Percentiles rank a stretch among this genome's conserved stretches.
Evolutionary conservation across 1,140 invertebrate species (phyloP).

Genomic region (Drosophila kikkawai): DNA sequence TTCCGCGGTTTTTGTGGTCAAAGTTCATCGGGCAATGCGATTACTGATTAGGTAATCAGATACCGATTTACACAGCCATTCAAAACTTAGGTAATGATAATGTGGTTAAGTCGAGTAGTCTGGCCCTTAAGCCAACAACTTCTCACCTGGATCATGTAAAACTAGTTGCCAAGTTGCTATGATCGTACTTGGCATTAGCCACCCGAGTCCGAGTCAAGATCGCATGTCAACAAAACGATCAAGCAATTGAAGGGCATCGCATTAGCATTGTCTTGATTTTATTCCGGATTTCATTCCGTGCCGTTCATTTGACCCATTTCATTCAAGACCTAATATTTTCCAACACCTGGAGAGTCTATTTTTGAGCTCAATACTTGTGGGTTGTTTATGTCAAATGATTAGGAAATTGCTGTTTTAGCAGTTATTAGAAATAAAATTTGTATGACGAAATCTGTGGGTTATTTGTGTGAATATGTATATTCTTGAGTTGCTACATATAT

Average conservation of each 20-base stretch:
- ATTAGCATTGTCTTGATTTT: background rate
- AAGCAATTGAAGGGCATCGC: constrained; percentile 1
- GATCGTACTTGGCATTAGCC: constrained; percentile 17
- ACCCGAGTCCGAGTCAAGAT: constrained; percentile 26
- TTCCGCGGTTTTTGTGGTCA: constrained; percentile 36
- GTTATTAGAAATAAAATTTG: constrained; percentile 16
- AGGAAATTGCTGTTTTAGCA: constrained; percentile 43
- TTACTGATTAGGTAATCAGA: constrained; percentile 46
- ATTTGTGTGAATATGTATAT: constrained; percentile 17
- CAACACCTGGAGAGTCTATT: constrained; percentile 12
- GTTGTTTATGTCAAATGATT: constrained; percentile 50
- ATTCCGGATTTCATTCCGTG: background rate
- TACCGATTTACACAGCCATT: constrained; percentile 50
- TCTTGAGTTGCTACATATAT: constrained; percentile 7
- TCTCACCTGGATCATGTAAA: constrained; percentile 32
- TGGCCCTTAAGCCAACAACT: constrained; percentile 1
- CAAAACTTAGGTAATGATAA: constrained; percentile 8
- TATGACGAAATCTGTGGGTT: constrained; percentile 54
- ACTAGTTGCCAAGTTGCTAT: constrained; percentile 25
- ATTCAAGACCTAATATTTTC: background rate
- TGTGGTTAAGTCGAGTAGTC: constrained; percentile 12
- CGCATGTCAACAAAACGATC: constrained; percentile 22
- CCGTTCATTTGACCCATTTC: background rate
- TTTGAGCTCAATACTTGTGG: constrained; percentile 4
- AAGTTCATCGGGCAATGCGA: constrained; percentile 50